A percentile compares a stretch with the other conserved stretches of the same genome.
Evolutionary conservation across 2,888 invertebrate genomes (phyloP).

Genomic region (Alviniconcha strummeri): DNA sequence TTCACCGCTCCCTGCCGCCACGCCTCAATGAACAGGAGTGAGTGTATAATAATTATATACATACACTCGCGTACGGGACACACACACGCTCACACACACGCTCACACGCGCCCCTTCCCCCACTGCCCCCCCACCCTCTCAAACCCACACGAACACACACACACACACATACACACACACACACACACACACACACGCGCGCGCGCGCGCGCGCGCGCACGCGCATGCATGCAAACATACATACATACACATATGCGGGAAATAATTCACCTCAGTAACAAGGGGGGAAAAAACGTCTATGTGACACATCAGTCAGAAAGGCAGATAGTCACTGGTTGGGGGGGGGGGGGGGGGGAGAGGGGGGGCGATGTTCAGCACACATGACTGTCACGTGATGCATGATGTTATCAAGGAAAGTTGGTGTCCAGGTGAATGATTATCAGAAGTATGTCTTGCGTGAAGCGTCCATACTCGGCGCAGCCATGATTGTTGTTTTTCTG

Average conservation of each 20-base stretch:
- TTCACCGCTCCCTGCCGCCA: neutral
- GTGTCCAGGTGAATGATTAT: no score
- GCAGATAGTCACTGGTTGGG: no score
- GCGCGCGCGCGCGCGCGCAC: neutral
- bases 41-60: neutral
- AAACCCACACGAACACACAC: slow-evolving; percentile 13
- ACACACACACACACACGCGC: slow-evolving; percentile 16
- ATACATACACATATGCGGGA: neutral
- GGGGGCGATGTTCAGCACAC: no score
- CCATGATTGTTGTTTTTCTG: no score
- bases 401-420: no score
- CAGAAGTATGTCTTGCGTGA: no score
- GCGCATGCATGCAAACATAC: neutral
- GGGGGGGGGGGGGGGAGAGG: no score
- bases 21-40: neutral
- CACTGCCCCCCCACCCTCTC: no score
- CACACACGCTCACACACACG: neutral
- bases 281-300: neutral
- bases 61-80: neutral
- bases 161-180: neutral
- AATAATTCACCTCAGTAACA: neutral
- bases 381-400: no score
- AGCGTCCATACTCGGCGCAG: no score
- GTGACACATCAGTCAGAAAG: no score
- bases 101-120: neutral